Evolutionary conservation across 2,797 vertebrate species (phyloP).

Genomic region (Buphagus erythrorhynchus): DNA sequence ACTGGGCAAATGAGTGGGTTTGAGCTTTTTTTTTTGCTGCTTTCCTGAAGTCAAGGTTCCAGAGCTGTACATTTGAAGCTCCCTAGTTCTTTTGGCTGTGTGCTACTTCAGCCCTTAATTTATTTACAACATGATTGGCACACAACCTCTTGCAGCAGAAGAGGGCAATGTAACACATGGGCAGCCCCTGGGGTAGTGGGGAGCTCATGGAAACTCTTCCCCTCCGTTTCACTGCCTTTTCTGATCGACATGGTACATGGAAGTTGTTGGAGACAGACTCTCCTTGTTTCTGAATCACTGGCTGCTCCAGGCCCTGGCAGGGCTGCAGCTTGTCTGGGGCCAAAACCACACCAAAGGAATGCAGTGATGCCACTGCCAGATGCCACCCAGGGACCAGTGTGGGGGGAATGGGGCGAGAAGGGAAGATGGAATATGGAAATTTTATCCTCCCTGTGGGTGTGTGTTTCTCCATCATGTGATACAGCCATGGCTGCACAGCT

Average conservation of each 20-base stretch:
- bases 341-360: not conserved
- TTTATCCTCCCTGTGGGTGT: not conserved
- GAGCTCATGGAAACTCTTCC: not conserved
- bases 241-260: fast-evolving
- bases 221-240: not conserved
- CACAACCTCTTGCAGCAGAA: not conserved
- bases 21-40: not conserved
- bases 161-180: not conserved
- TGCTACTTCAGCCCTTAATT: not conserved
- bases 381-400: fast-evolving
- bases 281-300: not conserved
- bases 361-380: not conserved
- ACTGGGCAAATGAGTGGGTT: not conserved
- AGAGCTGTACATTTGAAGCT: not conserved
- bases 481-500: not conserved
- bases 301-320: not conserved
- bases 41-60: not conserved
- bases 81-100: not conserved
- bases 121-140: not conserved
- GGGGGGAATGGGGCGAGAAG: not conserved
- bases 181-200: not conserved
- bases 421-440: not conserved
- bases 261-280: not conserved
- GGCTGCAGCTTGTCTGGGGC: not conserved
- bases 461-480: not conserved